These are phyloP conservation scores for Sciurus vulgaris DNA, from an alignment of 2,797 vertebrate species.

Conservation along the genomic window DNA sequence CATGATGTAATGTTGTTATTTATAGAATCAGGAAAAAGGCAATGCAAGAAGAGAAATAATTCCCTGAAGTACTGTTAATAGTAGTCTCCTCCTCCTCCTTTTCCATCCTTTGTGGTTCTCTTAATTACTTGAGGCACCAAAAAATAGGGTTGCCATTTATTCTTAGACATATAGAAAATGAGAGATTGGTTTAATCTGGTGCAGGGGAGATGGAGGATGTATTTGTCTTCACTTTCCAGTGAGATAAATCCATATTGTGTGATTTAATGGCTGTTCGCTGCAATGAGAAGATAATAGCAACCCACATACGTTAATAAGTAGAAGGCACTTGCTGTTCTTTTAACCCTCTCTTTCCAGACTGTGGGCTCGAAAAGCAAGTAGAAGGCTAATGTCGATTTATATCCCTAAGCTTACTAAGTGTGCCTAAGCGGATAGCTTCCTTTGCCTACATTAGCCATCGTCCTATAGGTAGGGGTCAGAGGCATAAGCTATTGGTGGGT, in stretches of 20 bases:
- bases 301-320: not conserved
- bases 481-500: not conserved
- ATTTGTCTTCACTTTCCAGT: not conserved
- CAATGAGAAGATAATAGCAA: slow-evolving; percentile 18
- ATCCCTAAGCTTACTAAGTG: not conserved
- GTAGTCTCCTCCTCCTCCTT: not conserved
- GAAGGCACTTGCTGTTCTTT: not conserved
- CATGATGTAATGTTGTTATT: slow-evolving; percentile 78
- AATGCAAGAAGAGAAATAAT: slow-evolving; percentile 47
- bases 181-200: slow-evolving; percentile 42
- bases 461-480: not conserved
- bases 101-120: not conserved
- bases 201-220: not conserved
- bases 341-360: not conserved
- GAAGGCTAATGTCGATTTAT: not conserved
- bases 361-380: not conserved
- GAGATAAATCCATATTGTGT: not conserved
- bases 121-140: slow-evolving; percentile 46
- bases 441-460: not conserved
- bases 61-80: slow-evolving; percentile 66
- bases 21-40: slow-evolving; percentile 71
- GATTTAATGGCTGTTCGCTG: not conserved
- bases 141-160: not conserved
- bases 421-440: slow-evolving; percentile 14
- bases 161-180: slow-evolving; percentile 5